Percentiles rank a stretch among this genome's conserved stretches.
These are phyloP conservation scores for Lepidochitona cinerea DNA, from an alignment of 2,888 invertebrate species.

Conservation along the genomic window DNA sequence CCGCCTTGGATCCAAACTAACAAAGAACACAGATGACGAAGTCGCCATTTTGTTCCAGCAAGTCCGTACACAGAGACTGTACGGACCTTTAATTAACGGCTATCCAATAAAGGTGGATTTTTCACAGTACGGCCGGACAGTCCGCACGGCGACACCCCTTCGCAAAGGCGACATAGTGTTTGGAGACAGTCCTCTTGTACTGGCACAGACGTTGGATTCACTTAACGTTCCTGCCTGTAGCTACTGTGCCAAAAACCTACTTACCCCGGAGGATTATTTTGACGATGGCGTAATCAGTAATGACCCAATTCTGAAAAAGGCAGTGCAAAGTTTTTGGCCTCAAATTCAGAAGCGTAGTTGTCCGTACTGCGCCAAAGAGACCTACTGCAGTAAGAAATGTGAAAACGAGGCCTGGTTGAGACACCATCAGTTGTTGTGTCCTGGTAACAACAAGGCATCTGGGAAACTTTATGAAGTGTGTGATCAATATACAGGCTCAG, in stretches of 20 bases:
- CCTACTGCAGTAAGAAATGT: conserved; percentile 50
- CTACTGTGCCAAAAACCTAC: conserved; percentile 45
- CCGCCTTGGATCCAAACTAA: conserved; percentile 31
- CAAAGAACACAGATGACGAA: conserved; percentile 30
- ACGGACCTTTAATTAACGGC: conserved; percentile 37
- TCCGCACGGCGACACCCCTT: conserved; percentile 33
- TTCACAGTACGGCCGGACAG: conserved; percentile 40
- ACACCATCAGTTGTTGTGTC: conserved; percentile 55
- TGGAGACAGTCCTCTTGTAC: conserved; percentile 41
- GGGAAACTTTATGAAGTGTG: conserved; percentile 45
- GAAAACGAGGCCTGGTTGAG: conserved; percentile 46
- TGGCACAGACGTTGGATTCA: conserved; percentile 46
- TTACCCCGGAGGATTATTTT: conserved; percentile 46
- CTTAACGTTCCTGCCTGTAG: conserved; percentile 40
- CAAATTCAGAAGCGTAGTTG: conserved; percentile 35
- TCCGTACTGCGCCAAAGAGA: conserved; percentile 35
- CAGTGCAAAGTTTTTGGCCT: conserved; percentile 43
- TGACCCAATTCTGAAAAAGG: conserved; percentile 31
- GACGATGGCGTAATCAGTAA: conserved; percentile 32
- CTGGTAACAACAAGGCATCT: conserved; percentile 34
- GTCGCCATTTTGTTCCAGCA: conserved; percentile 44
- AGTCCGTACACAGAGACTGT: conserved; percentile 42
- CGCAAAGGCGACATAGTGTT: conserved; percentile 38
- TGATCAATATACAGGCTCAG: conserved; percentile 22
- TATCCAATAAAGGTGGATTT: conserved; percentile 37